Base-by-base conservation (phyloP, 2,888 invertebrate genomes). In the Volucella bombylans region DNA sequence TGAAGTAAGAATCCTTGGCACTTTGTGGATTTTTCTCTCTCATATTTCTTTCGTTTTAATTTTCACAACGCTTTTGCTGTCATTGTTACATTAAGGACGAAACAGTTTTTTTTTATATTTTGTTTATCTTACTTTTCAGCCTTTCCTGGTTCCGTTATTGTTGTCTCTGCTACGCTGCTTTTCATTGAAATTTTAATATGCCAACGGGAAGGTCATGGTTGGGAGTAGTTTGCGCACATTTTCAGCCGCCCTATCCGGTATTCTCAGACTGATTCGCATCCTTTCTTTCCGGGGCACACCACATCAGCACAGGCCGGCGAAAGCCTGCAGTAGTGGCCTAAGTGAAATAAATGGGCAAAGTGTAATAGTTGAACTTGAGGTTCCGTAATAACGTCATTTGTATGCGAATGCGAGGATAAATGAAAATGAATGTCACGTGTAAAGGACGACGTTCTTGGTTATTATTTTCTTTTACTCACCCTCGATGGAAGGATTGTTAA, bases 131-230 rank as follows among this genome's bases (percentile, higher is more conserved):
- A 14, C 39, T 39, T 65, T 45, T 43, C 62, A 15, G n/a, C 55
- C 49, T 62, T 69, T 67, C 12, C 59, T 72, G 12, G 18, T 54
- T 59, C 39, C 31, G 15, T 71, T 64, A 39, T 61, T 72, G 68
- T 54, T 59, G 65, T 45, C 52, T 31, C 38, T 43, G 49, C 68
- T 39, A 14, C 62, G 41, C 49, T 73, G 67, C 38, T 69, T 65
- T 68, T 77, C 77, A 82, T 81, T 82, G 82, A 86, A 86, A 78
- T 86, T 82, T 82, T 79, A 73, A 86, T 82, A 86, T 82, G 82
- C 83, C 83, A 80, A 74, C 79, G 73, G 83, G 83, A 69, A 64
- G 74, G 74, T 79, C 74, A 79, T 80, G 69, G 74, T 74, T 65
- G 54, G 74, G 65, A 78, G 82, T 86, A 77, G 73, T 81, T 77